Conservation (phyloP, 35 echinoderm and acorn worm species). For the Acanthaster planci region DNA sequence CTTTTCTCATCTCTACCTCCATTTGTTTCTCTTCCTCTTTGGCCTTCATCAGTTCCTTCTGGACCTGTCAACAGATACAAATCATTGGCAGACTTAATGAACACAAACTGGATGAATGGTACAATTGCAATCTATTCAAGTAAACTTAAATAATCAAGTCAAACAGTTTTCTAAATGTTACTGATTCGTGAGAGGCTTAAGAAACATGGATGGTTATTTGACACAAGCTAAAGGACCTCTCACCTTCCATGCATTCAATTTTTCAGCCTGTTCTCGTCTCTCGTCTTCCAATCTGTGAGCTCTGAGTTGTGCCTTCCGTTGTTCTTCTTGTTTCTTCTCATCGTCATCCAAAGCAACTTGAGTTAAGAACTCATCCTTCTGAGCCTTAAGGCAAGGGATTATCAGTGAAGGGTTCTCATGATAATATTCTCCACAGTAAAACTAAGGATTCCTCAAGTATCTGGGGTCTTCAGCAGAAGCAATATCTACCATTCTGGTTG, state of each 20-base stretch:
- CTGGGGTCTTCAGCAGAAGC: no score
- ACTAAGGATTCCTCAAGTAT: background rate
- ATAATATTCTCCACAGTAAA: background rate
- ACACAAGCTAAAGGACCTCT: background rate
- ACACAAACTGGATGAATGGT: no score
- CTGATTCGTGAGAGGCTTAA: no score
- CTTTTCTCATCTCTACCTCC: slow-evolving; percentile 69
- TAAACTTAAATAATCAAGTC: no score
- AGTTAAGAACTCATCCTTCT: slow-evolving; percentile 64
- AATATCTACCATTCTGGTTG: no score
- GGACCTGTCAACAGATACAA: slow-evolving; percentile 60
- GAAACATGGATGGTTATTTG: no score
- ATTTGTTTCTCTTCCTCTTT: slow-evolving; percentile 75
- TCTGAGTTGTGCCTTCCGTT: background rate
- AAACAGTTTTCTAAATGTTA: no score
- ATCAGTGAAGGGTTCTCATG: background rate
- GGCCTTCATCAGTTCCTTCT: slow-evolving; percentile 90
- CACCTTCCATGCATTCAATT: slow-evolving; percentile 94
- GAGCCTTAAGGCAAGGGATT: slow-evolving; percentile 33
- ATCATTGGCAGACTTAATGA: background rate
- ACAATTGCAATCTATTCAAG: no score
- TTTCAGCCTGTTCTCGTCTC: slow-evolving; percentile 42
- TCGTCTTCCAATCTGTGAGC: slow-evolving; percentile 59
- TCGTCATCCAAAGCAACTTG: slow-evolving; percentile 39
- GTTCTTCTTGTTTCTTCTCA: slow-evolving; percentile 44